Evolutionary conservation across 2,888 invertebrate genomes (phyloP).

Genomic region (Odontothrips loti): DNA sequence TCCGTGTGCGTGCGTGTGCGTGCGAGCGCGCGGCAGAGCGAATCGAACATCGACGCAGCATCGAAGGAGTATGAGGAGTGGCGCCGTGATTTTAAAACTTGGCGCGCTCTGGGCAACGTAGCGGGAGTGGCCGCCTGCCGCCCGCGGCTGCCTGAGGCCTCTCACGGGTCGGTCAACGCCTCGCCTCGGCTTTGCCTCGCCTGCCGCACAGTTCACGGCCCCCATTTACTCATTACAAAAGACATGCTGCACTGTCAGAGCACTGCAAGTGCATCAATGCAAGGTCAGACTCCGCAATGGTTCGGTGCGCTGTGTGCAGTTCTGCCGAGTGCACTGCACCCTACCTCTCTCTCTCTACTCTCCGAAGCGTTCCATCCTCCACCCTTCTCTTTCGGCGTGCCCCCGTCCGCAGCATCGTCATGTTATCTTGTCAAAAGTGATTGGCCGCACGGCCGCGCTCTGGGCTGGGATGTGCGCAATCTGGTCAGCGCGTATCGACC

Average conservation of each 20-base stretch:
- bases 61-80: too few species aligned
- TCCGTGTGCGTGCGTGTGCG: too few species aligned
- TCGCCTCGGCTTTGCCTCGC: not conserved
- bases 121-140: not conserved
- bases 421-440: too few species aligned
- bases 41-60: too few species aligned
- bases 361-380: too few species aligned
- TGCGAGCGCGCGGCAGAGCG: too few species aligned
- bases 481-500: too few species aligned
- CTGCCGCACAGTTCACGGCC: not conserved
- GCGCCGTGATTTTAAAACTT: not conserved
- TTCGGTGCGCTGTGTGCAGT: not conserved
- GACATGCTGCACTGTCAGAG: not conserved
- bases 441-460: too few species aligned
- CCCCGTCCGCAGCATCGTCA: too few species aligned
- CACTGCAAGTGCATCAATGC: constrained; percentile 11
- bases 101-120: not conserved
- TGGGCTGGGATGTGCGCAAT: too few species aligned
- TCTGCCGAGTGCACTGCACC: not conserved
- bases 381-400: not conserved
- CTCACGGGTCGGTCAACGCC: not conserved
- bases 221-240: constrained; percentile 1
- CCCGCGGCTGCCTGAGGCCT: not conserved
- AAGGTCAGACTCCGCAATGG: not conserved
- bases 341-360: not conserved